These are phyloP conservation scores for Zosterops borbonicus DNA, from an alignment of 2,113 vertebrate genomes.

Conservation along the genomic window DNA sequence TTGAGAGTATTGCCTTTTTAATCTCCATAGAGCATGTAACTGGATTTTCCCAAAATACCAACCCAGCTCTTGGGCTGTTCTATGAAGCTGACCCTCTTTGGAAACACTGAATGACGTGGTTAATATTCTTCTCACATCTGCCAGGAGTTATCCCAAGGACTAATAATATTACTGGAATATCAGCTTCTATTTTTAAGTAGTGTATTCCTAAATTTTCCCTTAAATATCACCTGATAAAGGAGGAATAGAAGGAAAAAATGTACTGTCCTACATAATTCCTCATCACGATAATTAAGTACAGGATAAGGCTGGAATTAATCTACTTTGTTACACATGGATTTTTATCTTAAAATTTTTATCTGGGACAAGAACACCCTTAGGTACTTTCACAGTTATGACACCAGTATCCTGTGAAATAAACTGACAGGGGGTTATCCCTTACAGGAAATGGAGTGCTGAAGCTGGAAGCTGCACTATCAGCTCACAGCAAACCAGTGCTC, in stretches of 20 bases:
- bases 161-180: background rate
- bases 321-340: background rate
- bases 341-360: background rate
- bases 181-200: background rate
- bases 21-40: background rate
- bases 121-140: background rate
- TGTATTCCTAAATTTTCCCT: background rate
- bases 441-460: background rate
- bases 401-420: background rate
- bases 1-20: background rate
- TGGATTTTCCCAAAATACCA: conserved; percentile 5
- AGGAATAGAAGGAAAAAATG: background rate
- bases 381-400: background rate
- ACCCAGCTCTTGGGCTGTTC: background rate
- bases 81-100: background rate
- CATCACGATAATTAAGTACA: background rate
- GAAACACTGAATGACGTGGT: background rate
- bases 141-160: background rate
- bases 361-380: background rate
- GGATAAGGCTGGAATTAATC: background rate
- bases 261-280: background rate
- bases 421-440: background rate
- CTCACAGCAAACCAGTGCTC: background rate
- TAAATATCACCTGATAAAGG: background rate
- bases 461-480: background rate